Evolutionary conservation across 1,140 invertebrate genomes (phyloP), one percentile per base, ranked within the genome.

Genomic region (Lepidurus packardi): DNA sequence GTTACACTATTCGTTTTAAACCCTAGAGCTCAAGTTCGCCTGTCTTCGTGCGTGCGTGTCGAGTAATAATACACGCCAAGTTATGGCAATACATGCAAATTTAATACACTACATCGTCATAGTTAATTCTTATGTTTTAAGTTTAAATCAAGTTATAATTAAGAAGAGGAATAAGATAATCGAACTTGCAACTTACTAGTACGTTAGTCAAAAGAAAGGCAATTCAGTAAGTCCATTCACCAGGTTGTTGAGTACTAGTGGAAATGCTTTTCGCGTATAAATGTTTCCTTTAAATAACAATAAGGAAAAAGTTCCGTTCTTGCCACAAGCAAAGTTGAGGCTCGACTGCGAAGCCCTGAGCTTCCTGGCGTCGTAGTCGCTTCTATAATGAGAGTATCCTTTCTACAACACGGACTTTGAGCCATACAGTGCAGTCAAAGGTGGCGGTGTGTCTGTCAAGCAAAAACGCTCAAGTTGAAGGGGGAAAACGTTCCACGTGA

Each of bases 271-370:
- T 65, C 21, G 16, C 21, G 53, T 65, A 21, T n/a, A 16, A 11
- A 16, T 65, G 53, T 11, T 65, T 13, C 5, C 53, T n/a, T n/a
- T n/a, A n/a, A n/a, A 13, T 16, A 21, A 65, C 16, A 21, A 13
- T 21, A 65, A 13, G 21, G 53, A 21, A 65, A 9, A 16, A 1
- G 53, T 9, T 65, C 13, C 8, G 9, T 21, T 65, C 53, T 65
- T 65, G 13, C 53, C 53, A 65, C 53, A n/a, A 65, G 53, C 53
- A 21, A 65, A 65, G 53, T 65, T 65, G 16, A 65, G 13, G 53
- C 16, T 7, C 53, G 13, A 65, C 53, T 65, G 53, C 16, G 53
- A 65, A n/a, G 13, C 21, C 5, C 53, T 16, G 21, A 1, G 53
- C 16, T 65, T 65, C 53, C 53, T 21, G 53, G 21, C 53, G 53